phyloP scores from a whole-genome alignment of 2,797 vertebrate species.

The Takifugu rubripes region DNA sequence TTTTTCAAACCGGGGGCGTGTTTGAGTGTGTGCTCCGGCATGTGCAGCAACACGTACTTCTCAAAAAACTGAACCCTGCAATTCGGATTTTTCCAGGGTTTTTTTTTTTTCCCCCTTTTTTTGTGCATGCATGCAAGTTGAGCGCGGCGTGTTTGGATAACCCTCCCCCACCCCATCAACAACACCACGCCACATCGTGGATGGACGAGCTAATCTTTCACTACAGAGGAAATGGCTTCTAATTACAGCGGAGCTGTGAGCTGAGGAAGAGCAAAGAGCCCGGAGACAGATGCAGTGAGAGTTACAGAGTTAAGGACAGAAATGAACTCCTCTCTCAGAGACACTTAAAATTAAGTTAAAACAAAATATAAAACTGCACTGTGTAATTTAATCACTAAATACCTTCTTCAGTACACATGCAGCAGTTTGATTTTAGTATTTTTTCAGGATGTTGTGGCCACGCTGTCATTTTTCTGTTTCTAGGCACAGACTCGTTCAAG shows the following conservation, averaged over 20 bases:
- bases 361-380: no score
- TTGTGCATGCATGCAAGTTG: slow-evolving; percentile 44
- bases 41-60: slow-evolving; percentile 6
- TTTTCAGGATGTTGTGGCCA: no score
- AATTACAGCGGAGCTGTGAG: slow-evolving; percentile 47
- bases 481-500: no score
- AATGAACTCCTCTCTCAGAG: slow-evolving; percentile 13
- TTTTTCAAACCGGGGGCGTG: slow-evolving; percentile 27
- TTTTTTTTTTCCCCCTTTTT: slow-evolving; percentile 21
- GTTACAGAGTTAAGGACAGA: slow-evolving; percentile 18
- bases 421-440: no score
- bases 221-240: slow-evolving; percentile 48
- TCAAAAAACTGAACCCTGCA: background rate
- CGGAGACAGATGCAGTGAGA: slow-evolving; percentile 19
- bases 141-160: slow-evolving; percentile 36
- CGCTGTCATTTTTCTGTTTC: no score
- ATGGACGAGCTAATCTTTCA: slow-evolving; percentile 47
- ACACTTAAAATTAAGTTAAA: no score
- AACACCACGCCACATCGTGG: slow-evolving; percentile 43
- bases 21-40: background rate
- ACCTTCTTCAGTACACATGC: no score
- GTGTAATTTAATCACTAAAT: no score
- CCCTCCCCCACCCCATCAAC: slow-evolving; percentile 48
- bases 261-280: slow-evolving; percentile 15
- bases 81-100: background rate